These are phyloP conservation scores for Plagiodera versicolora DNA, from an alignment of 2,888 invertebrate species.

Conservation along the genomic window DNA sequence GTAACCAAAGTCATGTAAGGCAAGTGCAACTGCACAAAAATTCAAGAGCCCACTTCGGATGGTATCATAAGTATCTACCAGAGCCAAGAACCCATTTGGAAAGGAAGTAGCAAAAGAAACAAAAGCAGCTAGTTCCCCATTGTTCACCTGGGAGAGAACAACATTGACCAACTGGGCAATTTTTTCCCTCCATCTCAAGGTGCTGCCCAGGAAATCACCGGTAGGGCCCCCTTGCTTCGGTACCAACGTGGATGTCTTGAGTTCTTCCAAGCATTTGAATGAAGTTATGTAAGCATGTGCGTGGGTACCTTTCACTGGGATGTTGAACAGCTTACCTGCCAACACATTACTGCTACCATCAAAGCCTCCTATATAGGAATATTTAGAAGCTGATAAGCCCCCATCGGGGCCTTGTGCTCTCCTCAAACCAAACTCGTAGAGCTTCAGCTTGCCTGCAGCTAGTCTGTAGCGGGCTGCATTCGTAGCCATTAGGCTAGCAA, in stretches of 20 bases:
- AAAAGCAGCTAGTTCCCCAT: conserved; percentile 94
- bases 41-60: conserved; percentile 95
- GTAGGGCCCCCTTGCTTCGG: conserved; percentile 46
- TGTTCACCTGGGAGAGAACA: conserved; percentile 82
- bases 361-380: conserved; percentile 94
- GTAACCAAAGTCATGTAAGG: conserved; percentile 88
- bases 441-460: conserved; percentile 88
- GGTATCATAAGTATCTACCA: conserved; percentile 99
- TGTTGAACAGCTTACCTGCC: conserved; percentile 95
- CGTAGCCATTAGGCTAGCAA: conserved; percentile 96
- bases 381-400: conserved; percentile 95
- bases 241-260: conserved; percentile 54
- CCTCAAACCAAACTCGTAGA: conserved; percentile 95
- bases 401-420: conserved; percentile 99
- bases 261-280: conserved; percentile 69
- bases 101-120: conserved; percentile 92
- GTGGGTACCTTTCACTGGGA: conserved; percentile 96
- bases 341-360: conserved; percentile 98
- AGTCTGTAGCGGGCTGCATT: conserved; percentile 96
- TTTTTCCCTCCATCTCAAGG: conserved; percentile 67
- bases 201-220: conserved; percentile 66
- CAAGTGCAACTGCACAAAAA: conserved; percentile 93
- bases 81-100: conserved; percentile 89
- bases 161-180: conserved; percentile 73
- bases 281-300: conserved; percentile 98